These are phyloP conservation scores for Petrolisthes cinctipes DNA, from an alignment of 2,888 invertebrate genomes.

Conservation along the genomic window DNA sequence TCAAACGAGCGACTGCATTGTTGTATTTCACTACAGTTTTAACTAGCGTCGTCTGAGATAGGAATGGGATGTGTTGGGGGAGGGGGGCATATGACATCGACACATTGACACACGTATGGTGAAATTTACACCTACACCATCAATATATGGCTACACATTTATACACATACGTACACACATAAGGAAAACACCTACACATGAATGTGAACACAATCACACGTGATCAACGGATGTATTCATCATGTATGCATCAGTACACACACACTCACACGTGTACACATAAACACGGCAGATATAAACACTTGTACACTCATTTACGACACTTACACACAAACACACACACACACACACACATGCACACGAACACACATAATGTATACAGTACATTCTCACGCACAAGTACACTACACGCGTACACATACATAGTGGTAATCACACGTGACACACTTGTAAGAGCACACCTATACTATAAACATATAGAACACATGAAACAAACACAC, in stretches of 20 bases:
- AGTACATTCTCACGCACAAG: background rate
- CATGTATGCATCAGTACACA: conserved; percentile 6
- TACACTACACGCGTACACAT: background rate
- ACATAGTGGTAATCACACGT: background rate
- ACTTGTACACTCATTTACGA: background rate
- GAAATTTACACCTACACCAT: background rate
- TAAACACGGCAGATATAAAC: background rate
- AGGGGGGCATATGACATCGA: too few species aligned
- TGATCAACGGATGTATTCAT: background rate
- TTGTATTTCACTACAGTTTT: too few species aligned
- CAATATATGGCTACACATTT: background rate
- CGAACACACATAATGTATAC: background rate
- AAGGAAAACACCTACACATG: background rate
- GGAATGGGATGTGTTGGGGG: too few species aligned
- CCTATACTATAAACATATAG: too few species aligned
- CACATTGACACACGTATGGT: too few species aligned
- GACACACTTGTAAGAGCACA: too few species aligned
- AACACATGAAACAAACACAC: background rate
- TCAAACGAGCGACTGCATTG: too few species aligned
- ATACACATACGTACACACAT: background rate
- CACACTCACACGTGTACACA: conserved; percentile 21
- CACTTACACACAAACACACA: background rate
- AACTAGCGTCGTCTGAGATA: too few species aligned
- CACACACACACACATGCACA: background rate
- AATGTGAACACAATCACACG: background rate